Conservation (phyloP, 2,113 vertebrate genomes). For the Macrotus californicus region DNA sequence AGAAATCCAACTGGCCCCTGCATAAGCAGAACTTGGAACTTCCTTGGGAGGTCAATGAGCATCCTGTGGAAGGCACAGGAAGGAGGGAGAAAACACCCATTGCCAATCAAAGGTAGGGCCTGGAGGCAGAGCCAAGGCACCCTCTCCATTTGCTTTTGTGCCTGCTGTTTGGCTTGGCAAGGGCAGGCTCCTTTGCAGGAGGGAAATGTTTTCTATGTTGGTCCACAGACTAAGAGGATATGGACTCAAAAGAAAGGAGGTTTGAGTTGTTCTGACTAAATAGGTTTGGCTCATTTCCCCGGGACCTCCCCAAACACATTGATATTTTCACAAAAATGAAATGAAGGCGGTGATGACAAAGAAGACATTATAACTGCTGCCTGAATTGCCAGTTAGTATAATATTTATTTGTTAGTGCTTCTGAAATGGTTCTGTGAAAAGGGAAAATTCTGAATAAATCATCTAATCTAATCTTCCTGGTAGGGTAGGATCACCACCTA, state of each 20-base stretch:
- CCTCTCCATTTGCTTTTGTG: slow-evolving; percentile 24
- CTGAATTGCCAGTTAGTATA: slow-evolving; percentile 7
- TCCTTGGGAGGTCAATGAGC: neutral
- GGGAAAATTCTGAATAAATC: slow-evolving; percentile 1
- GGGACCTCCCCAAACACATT: slow-evolving; percentile 39
- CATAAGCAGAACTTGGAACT: slow-evolving; percentile 18
- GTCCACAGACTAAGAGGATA: slow-evolving; percentile 36
- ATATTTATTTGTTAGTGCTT: slow-evolving; percentile 43
- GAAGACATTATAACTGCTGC: slow-evolving; percentile 20
- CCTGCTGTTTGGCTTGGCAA: slow-evolving; percentile 58
- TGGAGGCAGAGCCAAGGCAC: slow-evolving; percentile 1
- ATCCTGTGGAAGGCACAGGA: slow-evolving; percentile 2
- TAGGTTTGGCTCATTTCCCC: slow-evolving; percentile 51
- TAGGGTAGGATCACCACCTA: neutral
- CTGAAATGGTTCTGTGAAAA: slow-evolving; percentile 33
- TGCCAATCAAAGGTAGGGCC: slow-evolving; percentile 29
- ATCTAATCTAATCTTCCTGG: neutral
- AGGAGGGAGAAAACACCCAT: slow-evolving; percentile 11
- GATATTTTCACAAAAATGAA: slow-evolving; percentile 46
- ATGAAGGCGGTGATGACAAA: slow-evolving; percentile 47
- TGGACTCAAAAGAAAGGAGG: slow-evolving; percentile 43
- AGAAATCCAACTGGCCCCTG: slow-evolving; percentile 20
- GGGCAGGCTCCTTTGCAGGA: slow-evolving; percentile 45
- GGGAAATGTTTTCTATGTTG: slow-evolving; percentile 43
- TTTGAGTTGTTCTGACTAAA: slow-evolving; percentile 48